These are phyloP conservation scores for Triops cancriformis DNA, from an alignment of 1,140 invertebrate genomes.

Conservation along the genomic window DNA sequence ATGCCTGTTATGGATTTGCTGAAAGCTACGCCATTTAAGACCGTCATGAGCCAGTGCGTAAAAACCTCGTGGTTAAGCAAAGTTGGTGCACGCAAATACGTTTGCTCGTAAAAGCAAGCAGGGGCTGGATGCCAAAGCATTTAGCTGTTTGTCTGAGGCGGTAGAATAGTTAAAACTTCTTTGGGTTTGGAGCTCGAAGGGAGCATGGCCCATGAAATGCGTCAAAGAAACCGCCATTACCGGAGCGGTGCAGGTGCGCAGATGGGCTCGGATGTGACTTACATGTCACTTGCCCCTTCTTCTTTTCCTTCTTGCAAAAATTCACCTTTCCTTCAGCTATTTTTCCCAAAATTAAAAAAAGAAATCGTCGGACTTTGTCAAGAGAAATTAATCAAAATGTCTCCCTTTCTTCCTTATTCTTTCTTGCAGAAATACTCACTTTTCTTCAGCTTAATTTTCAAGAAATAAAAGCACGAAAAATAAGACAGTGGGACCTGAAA, in stretches of 20 bases:
- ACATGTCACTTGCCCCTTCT: neutral
- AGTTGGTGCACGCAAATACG: neutral
- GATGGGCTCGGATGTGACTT: neutral
- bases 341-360: no score
- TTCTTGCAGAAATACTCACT: no score
- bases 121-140: neutral
- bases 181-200: neutral
- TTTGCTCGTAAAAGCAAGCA: neutral
- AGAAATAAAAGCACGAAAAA: no score
- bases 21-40: constrained; percentile 11
- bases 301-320: no score
- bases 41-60: constrained; percentile 1
- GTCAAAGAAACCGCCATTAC: constrained; percentile 9
- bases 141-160: constrained; percentile 2
- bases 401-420: no score
- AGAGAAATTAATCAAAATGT: no score
- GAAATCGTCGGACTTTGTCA: no score
- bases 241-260: neutral
- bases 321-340: no score
- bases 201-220: constrained; percentile 3
- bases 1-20: constrained; percentile 7
- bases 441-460: no score
- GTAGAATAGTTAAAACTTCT: neutral
- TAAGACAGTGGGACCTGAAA: no score
- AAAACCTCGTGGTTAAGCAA: constrained; percentile 13